Evolutionary conservation across 1,140 invertebrate species (phyloP), one percentile per base, ranked within the genome.

Genomic region (Eulimnadia texana): DNA sequence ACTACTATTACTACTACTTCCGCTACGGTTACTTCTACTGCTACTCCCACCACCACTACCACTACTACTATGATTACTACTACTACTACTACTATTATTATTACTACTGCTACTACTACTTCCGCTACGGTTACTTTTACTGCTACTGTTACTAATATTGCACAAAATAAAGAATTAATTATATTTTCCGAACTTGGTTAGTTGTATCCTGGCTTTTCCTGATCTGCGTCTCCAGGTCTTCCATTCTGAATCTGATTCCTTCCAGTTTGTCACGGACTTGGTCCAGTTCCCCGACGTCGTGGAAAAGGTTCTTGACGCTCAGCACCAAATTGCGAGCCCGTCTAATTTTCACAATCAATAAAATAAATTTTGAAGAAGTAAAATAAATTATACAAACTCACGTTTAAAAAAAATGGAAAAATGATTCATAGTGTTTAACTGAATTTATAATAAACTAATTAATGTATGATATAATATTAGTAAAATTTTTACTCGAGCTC

Each of bases 191-290:
- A n/a, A 42, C 60, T 22, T 61, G 23, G 27, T 25, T 28, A 3
- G 60, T 22, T 3, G 24, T 61, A 20, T 27, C 25, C 22, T 51
- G 51, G 20, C 60, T 61, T 20, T 29, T 54, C 6, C 53, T 33
- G 16, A 61, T 61, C 20, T 61, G 33, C 23, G 25, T 54, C 28
- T 54, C 53, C 11, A 61, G 28, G 23, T 61, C 60, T 13, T 61
- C 60, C 16, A 61, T 23, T 2, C 51, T 50, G 33, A 61, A 52
- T 53, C 53, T 52, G 20, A 61, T 29, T 24, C 50, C 60, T 61
- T 61, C 60, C 60, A 61, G 51, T 19, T 54, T 2, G 22, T 61
- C 60, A 1, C 60, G 50, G n/a, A 61, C 22, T 19, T 33, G 25
- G 3, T 50, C 60, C 19, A 51, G 29, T 25, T 42, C 50, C 16